Conservation (phyloP, 2,888 invertebrate species). For the Pachliopta kotzebuea region DNA sequence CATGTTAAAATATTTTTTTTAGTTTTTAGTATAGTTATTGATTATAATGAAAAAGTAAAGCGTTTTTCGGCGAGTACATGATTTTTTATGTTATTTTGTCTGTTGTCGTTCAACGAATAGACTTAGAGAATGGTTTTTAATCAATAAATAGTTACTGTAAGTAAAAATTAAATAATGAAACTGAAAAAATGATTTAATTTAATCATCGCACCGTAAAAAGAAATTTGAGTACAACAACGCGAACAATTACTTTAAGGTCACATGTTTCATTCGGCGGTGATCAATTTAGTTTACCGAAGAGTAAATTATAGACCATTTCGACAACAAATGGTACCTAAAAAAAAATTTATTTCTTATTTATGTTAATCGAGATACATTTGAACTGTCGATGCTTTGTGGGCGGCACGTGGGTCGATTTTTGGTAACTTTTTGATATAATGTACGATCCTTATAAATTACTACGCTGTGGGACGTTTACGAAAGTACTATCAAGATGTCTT, state of each 20-base stretch:
- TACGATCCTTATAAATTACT: neutral
- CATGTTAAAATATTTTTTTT: too few species aligned
- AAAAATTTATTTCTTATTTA: conserved; percentile 19
- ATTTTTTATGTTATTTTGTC: too few species aligned
- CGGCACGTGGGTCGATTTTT: conserved; percentile 43
- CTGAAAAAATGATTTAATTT: too few species aligned
- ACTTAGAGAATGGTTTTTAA: too few species aligned
- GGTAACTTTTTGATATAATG: conserved; percentile 1
- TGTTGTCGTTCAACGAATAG: too few species aligned
- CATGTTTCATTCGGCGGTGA: conserved; percentile 2
- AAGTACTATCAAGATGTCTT: neutral
- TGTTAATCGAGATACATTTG: conserved; percentile 25
- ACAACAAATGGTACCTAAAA: conserved; percentile 16
- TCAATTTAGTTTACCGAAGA: conserved; percentile 12
- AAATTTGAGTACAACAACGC: neutral
- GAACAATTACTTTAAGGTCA: conserved; percentile 10
- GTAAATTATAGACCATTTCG: conserved; percentile 19
- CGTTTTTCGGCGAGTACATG: too few species aligned
- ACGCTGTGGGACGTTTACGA: neutral
- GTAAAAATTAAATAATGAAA: too few species aligned
- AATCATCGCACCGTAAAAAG: neutral
- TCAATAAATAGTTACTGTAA: too few species aligned
- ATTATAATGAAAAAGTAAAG: too few species aligned
- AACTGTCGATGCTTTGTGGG: conserved; percentile 38
- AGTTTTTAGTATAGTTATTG: too few species aligned